Evolutionary conservation across 2,797 vertebrate species (phyloP).

Genomic region (Alexandromys oeconomus): DNA sequence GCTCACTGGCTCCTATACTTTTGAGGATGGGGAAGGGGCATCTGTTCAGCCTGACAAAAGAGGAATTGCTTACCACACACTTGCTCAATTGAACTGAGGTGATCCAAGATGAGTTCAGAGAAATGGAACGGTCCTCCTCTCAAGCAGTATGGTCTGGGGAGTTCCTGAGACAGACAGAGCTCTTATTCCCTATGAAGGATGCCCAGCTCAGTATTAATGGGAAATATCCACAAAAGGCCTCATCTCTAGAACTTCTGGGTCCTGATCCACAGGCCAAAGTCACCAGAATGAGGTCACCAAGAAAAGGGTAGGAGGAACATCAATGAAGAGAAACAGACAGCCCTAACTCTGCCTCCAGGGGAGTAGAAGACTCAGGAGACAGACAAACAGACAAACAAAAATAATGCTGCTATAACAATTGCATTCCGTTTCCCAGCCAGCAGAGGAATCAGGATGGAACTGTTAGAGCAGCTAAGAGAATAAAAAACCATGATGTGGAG

Average conservation of each 20-base stretch:
- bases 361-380: not conserved
- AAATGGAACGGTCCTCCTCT: not conserved
- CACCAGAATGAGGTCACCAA: not conserved
- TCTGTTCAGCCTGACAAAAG: not conserved
- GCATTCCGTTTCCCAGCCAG: constrained; percentile 62
- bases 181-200: not conserved
- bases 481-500: not conserved
- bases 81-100: not conserved
- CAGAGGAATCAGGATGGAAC: not conserved
- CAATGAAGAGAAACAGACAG: not conserved
- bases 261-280: not conserved
- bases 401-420: constrained; percentile 73
- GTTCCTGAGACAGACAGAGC: not conserved
- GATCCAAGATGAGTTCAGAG: not conserved
- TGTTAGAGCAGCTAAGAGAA: not conserved
- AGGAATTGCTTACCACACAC: not conserved
- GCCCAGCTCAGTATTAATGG: not conserved
- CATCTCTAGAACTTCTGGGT: not conserved
- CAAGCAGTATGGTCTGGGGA: not conserved
- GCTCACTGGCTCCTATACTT: not conserved
- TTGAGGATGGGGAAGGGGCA: not conserved
- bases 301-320: not conserved
- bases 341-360: not conserved
- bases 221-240: not conserved
- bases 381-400: not conserved